Percentiles rank a stretch among this genome's conserved stretches.
phyloP scores from a whole-genome alignment of 2,797 vertebrate species.

The Coilia nasus region DNA sequence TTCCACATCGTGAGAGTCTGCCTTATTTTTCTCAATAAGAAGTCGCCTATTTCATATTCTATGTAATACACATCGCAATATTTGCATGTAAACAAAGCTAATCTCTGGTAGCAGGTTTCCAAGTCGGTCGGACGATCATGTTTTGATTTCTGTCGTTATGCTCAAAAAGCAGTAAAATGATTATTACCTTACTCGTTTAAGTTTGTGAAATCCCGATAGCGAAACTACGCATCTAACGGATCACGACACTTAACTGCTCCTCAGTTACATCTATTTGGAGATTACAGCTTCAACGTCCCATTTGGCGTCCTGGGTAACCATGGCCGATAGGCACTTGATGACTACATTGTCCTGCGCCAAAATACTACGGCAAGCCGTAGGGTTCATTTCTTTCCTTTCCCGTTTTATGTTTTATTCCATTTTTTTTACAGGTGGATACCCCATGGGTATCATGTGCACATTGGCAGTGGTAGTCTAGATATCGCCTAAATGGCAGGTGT shows the following conservation, averaged over 20 bases:
- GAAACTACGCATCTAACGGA: not conserved
- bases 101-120: not conserved
- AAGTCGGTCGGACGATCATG: not conserved
- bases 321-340: not conserved
- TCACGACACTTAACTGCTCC: not conserved
- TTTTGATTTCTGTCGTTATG: not conserved
- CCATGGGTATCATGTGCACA: too few species aligned
- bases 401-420: not conserved
- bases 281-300: not conserved
- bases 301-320: conserved; percentile 8
- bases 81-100: not conserved
- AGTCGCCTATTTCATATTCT: not conserved
- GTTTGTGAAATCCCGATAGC: not conserved
- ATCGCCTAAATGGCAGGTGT: too few species aligned
- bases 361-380: not conserved
- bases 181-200: not conserved
- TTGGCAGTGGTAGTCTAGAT: too few species aligned
- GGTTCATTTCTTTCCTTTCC: not conserved
- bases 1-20: conserved; percentile 66
- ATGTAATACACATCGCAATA: not conserved
- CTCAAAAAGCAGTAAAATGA: too few species aligned
- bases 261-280: not conserved
- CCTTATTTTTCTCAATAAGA: not conserved
- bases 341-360: not conserved
- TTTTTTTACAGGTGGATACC: too few species aligned